phyloP scores from a whole-genome alignment of 2,797 vertebrate species.

The Enteromius afrohamiltoni region DNA sequence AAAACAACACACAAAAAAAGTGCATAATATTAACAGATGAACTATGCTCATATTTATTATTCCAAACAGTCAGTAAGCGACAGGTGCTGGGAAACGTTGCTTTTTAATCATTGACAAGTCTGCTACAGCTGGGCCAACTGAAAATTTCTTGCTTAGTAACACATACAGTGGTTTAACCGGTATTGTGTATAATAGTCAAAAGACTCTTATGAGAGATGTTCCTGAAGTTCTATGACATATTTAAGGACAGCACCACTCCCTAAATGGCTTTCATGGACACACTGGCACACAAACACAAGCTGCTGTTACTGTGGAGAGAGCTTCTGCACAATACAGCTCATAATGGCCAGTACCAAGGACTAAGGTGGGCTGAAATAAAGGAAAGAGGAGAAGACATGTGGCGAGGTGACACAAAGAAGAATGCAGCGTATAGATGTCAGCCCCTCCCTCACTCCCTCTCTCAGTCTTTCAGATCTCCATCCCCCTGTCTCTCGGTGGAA shows the following conservation, averaged over 20 bases:
- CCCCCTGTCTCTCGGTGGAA: conserved; percentile 75
- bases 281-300: conserved; percentile 42
- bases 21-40: too few species aligned
- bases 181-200: not conserved
- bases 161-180: too few species aligned
- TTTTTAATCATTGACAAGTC: too few species aligned
- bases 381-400: conserved; percentile 50
- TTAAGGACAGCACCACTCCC: not conserved
- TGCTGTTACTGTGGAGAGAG: conserved; percentile 41
- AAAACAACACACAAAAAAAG: too few species aligned
- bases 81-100: too few species aligned
- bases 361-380: conserved; percentile 33
- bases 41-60: too few species aligned
- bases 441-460: conserved; percentile 35
- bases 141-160: too few species aligned
- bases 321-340: conserved; percentile 42
- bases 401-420: conserved; percentile 66
- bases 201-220: conserved; percentile 14
- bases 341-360: conserved; percentile 41
- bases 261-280: not conserved
- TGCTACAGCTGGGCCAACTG: too few species aligned
- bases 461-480: conserved; percentile 65
- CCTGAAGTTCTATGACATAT: not conserved
- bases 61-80: too few species aligned
- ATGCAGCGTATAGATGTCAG: conserved; percentile 62